A percentile compares a stretch with the other conserved stretches of the same genome.
phyloP scores from a whole-genome alignment of 2,888 invertebrate species.

The Colletes collaris region DNA sequence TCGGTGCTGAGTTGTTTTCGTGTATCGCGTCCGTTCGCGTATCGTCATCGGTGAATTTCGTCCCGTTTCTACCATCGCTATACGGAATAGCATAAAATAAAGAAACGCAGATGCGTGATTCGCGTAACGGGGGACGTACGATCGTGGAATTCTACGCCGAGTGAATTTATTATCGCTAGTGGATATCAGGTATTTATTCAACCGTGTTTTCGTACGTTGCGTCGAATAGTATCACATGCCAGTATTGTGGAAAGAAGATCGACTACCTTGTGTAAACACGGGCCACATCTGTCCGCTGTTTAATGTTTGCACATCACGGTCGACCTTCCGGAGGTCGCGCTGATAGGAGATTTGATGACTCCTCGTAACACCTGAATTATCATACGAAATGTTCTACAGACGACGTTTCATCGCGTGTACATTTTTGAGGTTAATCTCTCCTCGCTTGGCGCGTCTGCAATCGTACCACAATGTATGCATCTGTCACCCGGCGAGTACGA shows the following conservation, averaged over 20 bases:
- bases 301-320: conserved; percentile 43
- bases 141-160: conserved; percentile 13
- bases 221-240: conserved; percentile 10
- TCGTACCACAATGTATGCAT: neutral
- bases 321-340: conserved; percentile 51
- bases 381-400: neutral
- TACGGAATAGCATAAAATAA: neutral
- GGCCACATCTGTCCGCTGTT: conserved; percentile 39
- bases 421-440: conserved; percentile 9
- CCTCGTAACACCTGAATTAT: neutral
- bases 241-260: conserved; percentile 17
- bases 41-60: conserved; percentile 17
- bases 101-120: neutral
- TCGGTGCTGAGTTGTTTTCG: conserved; percentile 53
- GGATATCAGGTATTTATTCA: conserved; percentile 56
- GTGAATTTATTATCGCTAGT: conserved; percentile 43
- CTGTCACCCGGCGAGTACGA: conserved; percentile 15
- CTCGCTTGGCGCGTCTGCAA: conserved; percentile 34
- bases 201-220: conserved; percentile 8
- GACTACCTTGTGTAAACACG: conserved; percentile 41
- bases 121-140: conserved; percentile 1
- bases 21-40: conserved; percentile 18
- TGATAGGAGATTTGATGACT: conserved; percentile 19
- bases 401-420: neutral
- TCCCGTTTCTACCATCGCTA: neutral